Base-by-base conservation (phyloP, 2,113 vertebrate genomes). In the Toxotes jaculatrix region DNA sequence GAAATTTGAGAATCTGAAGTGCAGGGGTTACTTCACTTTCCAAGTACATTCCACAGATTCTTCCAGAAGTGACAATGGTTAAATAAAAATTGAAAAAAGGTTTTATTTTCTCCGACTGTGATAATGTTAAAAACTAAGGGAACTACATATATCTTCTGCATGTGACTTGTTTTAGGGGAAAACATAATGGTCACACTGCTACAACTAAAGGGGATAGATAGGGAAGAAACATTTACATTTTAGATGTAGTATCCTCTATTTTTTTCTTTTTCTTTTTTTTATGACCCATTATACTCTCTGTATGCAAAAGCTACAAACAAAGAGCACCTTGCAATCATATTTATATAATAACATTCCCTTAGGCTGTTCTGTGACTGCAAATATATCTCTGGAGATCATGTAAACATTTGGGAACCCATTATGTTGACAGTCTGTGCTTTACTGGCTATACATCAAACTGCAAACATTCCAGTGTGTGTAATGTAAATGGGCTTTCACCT, bases 1-100 rank as follows among this genome's bases (percentile, higher is more conserved):
- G 79, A 87, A 81, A 77, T 56, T 45, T 68, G 80, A 76, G 84
- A 47, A 76, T 76, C 27, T 27, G 27, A 27, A 27, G 27, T 27
- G 27, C 45, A 42, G 19, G 17, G n/a, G 9, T 51, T 60, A 56
- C 55, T 69, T 72, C 34, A 36, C 21, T 43, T 38, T 59, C 21
- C 19, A 45, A 56, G 32, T 13, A 38, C 74, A 84, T 89, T 82
- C 67, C 82, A 61, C 61, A 14, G 32, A 23, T 82, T 66, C n/a
- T 16, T 43, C 38, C 34, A 66, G 31, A 43, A 36, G 51, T 69
- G 43, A 53, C 21, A 38, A 4, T 14, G 7, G 11, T 19, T 42
- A 2, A 49, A n/a, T 38, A 51, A 34, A 43, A 67, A 27, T 45
- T 57, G 73, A 47, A 19, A 64, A n/a, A 11, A 17, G 43, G 27